phyloP scores from a whole-genome alignment of 1,140 invertebrate genomes.

The Saxidomus purpurata region DNA sequence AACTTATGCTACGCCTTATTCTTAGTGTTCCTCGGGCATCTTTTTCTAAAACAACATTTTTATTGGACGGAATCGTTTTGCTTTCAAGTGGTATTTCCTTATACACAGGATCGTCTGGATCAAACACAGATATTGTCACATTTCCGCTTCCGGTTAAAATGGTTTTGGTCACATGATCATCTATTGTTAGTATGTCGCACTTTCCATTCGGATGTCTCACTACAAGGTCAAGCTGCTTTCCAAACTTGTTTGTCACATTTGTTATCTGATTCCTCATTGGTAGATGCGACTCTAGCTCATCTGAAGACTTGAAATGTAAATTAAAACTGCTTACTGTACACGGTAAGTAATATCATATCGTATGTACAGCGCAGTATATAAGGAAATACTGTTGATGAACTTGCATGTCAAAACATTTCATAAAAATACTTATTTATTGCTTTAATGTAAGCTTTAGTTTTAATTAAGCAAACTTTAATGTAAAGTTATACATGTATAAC shows the following conservation, averaged over 20 bases:
- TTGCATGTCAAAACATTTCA: background rate
- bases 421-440: too few relatives aligned
- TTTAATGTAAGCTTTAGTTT: too few relatives aligned
- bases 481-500: too few relatives aligned
- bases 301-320: background rate
- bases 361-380: background rate
- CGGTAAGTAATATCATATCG: too few relatives aligned
- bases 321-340: background rate
- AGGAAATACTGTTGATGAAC: background rate
- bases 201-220: background rate
- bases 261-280: background rate
- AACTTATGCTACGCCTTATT: background rate
- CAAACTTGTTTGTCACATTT: conserved; percentile 15
- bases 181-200: background rate
- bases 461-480: too few relatives aligned
- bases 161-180: background rate
- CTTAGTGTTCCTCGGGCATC: background rate
- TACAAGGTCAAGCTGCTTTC: background rate
- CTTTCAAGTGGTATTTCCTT: background rate
- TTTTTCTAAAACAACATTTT: conserved; percentile 10
- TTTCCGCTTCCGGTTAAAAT: background rate
- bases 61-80: conserved; percentile 9
- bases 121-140: conserved; percentile 10
- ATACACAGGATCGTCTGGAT: background rate
- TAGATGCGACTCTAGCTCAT: background rate